Evolutionary conservation across 1,140 invertebrate species (phyloP).

Genomic region (Pseudobourletiella spinata): DNA sequence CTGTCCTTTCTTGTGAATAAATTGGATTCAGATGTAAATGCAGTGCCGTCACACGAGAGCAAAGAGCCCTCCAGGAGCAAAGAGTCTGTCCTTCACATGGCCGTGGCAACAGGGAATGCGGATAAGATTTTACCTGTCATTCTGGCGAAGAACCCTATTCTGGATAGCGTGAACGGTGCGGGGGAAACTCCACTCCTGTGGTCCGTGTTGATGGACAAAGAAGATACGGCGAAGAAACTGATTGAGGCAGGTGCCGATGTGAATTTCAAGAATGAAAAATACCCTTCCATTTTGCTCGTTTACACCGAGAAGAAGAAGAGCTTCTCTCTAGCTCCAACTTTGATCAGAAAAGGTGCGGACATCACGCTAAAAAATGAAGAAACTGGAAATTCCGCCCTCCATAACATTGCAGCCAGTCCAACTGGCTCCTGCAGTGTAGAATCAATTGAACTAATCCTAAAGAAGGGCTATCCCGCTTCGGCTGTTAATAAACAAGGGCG

Average conservation of each 20-base stretch:
- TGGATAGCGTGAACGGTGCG: constrained; percentile 17
- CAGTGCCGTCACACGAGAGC: neutral
- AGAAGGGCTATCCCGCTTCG: constrained; percentile 38
- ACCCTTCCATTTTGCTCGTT: constrained; percentile 19
- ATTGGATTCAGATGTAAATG: constrained; percentile 21
- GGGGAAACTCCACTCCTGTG: constrained; percentile 15
- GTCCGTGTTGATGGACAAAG: constrained; percentile 3
- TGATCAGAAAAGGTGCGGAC: constrained; percentile 35
- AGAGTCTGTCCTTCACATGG: constrained; percentile 19
- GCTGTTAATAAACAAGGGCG: constrained; percentile 37
- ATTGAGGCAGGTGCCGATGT: constrained; percentile 40
- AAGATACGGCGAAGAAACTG: constrained; percentile 21
- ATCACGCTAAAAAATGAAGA: constrained; percentile 29
- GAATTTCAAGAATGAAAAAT: constrained; percentile 33
- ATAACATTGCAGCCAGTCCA: constrained; percentile 34
- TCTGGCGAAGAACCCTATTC: constrained; percentile 6
- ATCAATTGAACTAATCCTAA: constrained; percentile 35
- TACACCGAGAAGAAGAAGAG: neutral
- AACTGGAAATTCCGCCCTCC: constrained; percentile 37
- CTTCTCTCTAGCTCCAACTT: constrained; percentile 14
- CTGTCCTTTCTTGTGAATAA: constrained; percentile 12
- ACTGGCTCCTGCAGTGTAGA: constrained; percentile 17
- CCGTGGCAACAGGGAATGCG: neutral
- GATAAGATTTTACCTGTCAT: constrained; percentile 1
- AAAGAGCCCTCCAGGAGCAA: constrained; percentile 7